phyloP scores from a whole-genome alignment of 2,797 vertebrate species.

The Eleutherodactylus coqui region DNA sequence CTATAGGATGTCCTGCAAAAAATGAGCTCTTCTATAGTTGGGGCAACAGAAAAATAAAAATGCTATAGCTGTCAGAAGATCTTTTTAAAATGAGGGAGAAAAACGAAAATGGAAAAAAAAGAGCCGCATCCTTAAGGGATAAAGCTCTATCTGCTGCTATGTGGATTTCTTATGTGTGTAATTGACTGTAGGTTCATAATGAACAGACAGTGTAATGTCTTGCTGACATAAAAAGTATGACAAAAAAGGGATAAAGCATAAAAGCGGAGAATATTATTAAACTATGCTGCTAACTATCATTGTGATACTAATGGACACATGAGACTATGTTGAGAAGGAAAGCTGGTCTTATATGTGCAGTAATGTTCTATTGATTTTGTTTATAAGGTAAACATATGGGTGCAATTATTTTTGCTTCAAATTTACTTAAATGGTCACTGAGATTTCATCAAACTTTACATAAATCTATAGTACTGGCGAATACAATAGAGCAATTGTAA shows the following conservation, averaged over 20 bases:
- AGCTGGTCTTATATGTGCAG: not conserved
- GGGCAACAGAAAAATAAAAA: no score
- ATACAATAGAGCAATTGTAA: no score
- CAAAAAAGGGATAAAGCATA: not conserved
- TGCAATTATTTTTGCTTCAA: not conserved
- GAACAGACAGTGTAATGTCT: not conserved
- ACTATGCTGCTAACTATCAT: not conserved
- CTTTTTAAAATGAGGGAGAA: no score
- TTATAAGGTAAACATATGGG: not conserved
- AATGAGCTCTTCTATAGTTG: no score
- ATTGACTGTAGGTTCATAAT: not conserved
- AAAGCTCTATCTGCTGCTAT: not conserved
- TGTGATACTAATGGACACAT: not conserved
- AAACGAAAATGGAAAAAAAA: no score
- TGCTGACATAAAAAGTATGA: not conserved
- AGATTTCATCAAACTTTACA: no score
- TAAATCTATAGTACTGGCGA: no score
- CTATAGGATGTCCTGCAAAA: no score
- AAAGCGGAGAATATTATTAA: not conserved
- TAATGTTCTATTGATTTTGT: not conserved
- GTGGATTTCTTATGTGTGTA: not conserved
- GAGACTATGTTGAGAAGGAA: not conserved
- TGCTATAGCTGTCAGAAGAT: no score
- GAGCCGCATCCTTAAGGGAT: no score
- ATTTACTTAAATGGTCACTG: no score